Evolutionary conservation across 1,140 invertebrate species (phyloP).

Genomic region (Brachionus rotundiformis): DNA sequence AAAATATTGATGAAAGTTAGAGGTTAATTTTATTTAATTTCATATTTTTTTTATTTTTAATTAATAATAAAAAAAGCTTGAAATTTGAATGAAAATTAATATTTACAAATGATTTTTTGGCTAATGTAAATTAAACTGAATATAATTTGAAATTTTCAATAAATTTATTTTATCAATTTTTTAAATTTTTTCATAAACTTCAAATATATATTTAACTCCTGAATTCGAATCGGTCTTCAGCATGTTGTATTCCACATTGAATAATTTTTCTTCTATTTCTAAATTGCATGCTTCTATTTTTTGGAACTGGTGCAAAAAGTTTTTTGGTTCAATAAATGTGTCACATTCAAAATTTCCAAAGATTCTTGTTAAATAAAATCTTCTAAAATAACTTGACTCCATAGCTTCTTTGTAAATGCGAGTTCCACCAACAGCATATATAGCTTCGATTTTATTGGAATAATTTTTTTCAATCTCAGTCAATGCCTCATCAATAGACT

Average conservation of each 20-base stretch:
- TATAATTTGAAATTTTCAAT: too few relatives aligned
- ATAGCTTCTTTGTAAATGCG: slow-evolving; percentile 16
- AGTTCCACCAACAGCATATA: slow-evolving; percentile 46
- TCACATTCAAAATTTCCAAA: slow-evolving; percentile 43
- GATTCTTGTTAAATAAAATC: slow-evolving; percentile 51
- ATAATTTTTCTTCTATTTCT: neutral
- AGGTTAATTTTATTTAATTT: neutral
- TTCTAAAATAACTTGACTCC: neutral
- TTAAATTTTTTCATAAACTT: slow-evolving; percentile 51
- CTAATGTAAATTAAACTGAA: neutral
- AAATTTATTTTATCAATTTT: too few relatives aligned
- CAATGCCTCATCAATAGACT: neutral
- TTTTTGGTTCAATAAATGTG: slow-evolving; percentile 7
- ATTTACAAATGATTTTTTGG: neutral
- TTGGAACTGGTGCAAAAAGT: slow-evolving; percentile 17
- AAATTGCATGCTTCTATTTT: slow-evolving; percentile 1
- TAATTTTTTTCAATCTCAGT: neutral
- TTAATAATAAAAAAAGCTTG: neutral
- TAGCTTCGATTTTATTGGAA: neutral
- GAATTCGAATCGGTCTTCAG: neutral
- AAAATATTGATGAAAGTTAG: slow-evolving; percentile 57
- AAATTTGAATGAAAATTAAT: neutral
- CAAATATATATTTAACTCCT: neutral
- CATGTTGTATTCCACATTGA: neutral
- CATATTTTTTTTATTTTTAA: neutral